phyloP scores from a whole-genome alignment of 1,140 invertebrate genomes.

The Drosophila sproati region DNA sequence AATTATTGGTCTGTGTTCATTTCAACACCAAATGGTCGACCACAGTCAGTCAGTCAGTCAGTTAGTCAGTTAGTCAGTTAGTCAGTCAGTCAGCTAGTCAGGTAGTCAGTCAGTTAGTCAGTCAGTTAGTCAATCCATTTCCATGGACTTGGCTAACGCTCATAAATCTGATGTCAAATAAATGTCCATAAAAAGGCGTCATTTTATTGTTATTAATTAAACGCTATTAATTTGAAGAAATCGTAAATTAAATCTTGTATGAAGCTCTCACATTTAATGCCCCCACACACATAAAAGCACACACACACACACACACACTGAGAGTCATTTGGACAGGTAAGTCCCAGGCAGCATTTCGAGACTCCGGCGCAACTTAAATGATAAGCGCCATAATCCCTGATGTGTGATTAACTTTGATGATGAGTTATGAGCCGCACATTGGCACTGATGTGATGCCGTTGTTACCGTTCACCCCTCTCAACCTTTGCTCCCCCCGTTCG shows the following conservation, averaged over 20 bases:
- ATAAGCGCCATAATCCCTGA: conserved; percentile 83
- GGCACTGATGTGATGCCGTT: conserved; percentile 67
- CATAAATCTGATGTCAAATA: conserved; percentile 78
- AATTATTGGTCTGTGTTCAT: conserved; percentile 4
- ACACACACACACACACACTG: conserved; percentile 15
- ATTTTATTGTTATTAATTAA: conserved; percentile 84
- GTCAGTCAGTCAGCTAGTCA: background rate
- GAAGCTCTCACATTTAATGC: conserved; percentile 65
- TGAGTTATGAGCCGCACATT: conserved; percentile 83
- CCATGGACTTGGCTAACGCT: conserved; percentile 17
- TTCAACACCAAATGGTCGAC: conserved; percentile 3
- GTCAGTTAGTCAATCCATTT: conserved; percentile 2
- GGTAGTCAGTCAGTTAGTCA: background rate
- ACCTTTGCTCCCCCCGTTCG: no score
- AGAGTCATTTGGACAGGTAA: conserved; percentile 72
- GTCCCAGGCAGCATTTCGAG: conserved; percentile 28
- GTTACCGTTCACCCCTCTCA: background rate
- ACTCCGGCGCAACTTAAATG: conserved; percentile 66
- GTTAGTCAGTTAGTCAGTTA: background rate
- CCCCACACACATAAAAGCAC: conserved; percentile 24
- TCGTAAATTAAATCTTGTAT: conserved; percentile 79
- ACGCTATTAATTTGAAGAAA: conserved; percentile 83
- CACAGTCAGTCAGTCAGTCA: background rate
- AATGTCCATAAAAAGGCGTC: conserved; percentile 82
- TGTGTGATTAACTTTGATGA: conserved; percentile 83